A percentile compares a stretch with the other conserved stretches of the same genome.
Conservation (phyloP, 2,888 invertebrate genomes). For the Coremacera marginata region DNA sequence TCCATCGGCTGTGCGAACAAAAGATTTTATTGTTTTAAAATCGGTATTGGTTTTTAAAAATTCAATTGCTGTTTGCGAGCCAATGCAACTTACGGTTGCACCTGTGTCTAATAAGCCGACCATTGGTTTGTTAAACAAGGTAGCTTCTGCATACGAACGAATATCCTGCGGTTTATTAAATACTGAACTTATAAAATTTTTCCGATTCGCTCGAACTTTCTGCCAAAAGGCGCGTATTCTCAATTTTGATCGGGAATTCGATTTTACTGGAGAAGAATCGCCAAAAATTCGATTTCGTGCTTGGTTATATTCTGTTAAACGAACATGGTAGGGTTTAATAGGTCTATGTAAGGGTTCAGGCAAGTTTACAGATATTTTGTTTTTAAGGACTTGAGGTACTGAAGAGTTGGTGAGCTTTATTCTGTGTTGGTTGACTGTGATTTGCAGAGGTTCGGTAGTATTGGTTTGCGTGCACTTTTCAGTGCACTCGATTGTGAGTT, state of each 20-base stretch:
- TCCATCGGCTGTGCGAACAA: conserved; percentile 27
- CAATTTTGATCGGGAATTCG: no score
- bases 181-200: not conserved
- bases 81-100: not conserved
- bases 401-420: not conserved
- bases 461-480: conserved; percentile 2
- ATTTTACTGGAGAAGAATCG: not conserved
- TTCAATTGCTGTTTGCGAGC: not conserved
- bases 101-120: not conserved
- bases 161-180: not conserved
- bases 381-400: not conserved
- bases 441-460: not conserved
- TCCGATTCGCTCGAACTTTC: not conserved
- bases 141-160: no score
- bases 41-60: not conserved
- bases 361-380: not conserved
- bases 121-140: no score
- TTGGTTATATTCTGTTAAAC: conserved; percentile 16
- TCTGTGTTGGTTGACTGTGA: not conserved
- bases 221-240: not conserved
- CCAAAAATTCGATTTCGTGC: not conserved
- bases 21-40: not conserved
- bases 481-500: conserved; percentile 24
- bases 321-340: not conserved
- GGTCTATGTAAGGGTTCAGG: not conserved